phyloP scores from a whole-genome alignment of 2,797 vertebrate species.

The Anomalospiza imberbis region DNA sequence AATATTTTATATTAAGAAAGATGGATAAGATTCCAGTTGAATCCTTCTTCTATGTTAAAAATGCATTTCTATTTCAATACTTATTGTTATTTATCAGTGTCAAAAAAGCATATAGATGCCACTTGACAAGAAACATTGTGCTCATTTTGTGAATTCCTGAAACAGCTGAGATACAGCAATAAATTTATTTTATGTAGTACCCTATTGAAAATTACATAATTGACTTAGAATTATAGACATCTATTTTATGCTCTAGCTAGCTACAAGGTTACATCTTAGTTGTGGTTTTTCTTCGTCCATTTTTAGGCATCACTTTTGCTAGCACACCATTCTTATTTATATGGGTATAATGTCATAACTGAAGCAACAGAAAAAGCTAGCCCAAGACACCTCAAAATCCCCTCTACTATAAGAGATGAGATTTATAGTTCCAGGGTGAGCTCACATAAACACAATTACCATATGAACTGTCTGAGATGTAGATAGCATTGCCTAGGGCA shows the following conservation, averaged over 20 bases:
- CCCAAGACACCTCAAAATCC: slow-evolving; percentile 24
- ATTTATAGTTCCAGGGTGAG: slow-evolving; percentile 51
- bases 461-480: slow-evolving; percentile 47
- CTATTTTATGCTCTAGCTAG: not conserved
- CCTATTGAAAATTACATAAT: not conserved
- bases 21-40: not conserved
- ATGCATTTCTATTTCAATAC: not conserved
- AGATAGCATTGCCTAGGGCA: slow-evolving; percentile 37
- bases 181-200: not conserved
- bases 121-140: not conserved
- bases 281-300: not conserved
- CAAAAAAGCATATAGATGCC: not conserved
- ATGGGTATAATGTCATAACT: slow-evolving; percentile 15
- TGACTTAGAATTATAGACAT: slow-evolving; percentile 2
- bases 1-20: slow-evolving; percentile 11
- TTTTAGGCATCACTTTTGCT: not conserved
- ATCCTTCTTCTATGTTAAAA: not conserved
- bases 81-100: not conserved
- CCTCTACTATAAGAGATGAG: not conserved
- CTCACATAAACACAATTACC: slow-evolving; percentile 53
- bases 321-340: slow-evolving; percentile 28
- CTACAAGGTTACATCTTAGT: slow-evolving; percentile 20
- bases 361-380: slow-evolving; percentile 1
- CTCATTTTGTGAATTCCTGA: slow-evolving; percentile 6
- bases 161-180: not conserved